A percentile compares a stretch with the other conserved stretches of the same genome.
phyloP scores from a whole-genome alignment of 2,888 invertebrate genomes.

The Ramazzottius varieornatus region DNA sequence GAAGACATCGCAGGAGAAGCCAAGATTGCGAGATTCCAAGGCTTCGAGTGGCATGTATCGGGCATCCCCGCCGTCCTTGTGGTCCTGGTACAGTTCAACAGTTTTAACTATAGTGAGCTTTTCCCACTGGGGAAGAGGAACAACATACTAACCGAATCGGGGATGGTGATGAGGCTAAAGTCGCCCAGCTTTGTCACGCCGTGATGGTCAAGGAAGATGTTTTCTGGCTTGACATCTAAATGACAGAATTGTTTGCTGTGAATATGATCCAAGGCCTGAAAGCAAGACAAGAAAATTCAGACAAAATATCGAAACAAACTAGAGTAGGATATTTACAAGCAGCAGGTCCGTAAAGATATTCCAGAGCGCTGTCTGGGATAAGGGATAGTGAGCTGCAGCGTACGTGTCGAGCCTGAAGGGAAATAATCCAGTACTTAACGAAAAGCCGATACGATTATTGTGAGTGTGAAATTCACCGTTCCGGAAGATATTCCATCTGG shows the following conservation, averaged over 20 bases:
- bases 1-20: background rate
- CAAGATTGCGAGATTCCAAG: background rate
- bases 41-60: background rate
- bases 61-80: background rate
- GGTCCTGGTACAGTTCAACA: background rate
- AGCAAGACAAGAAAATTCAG: background rate
- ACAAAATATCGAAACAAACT: background rate
- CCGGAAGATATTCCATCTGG: background rate
- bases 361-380: background rate
- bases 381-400: background rate
- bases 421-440: background rate
- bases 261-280: background rate
- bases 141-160: background rate
- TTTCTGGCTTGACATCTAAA: background rate
- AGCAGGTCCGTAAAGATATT: background rate
- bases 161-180: background rate
- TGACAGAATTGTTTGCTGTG: background rate
- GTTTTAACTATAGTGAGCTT: too few relatives aligned
- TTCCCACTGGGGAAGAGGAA: too few relatives aligned
- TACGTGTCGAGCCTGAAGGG: background rate
- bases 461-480: background rate
- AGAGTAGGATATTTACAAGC: background rate
- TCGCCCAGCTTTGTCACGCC: background rate
- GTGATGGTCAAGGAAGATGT: background rate
- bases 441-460: background rate